phyloP scores from a whole-genome alignment of 2,113 vertebrate species.

The Zootoca vivipara region DNA sequence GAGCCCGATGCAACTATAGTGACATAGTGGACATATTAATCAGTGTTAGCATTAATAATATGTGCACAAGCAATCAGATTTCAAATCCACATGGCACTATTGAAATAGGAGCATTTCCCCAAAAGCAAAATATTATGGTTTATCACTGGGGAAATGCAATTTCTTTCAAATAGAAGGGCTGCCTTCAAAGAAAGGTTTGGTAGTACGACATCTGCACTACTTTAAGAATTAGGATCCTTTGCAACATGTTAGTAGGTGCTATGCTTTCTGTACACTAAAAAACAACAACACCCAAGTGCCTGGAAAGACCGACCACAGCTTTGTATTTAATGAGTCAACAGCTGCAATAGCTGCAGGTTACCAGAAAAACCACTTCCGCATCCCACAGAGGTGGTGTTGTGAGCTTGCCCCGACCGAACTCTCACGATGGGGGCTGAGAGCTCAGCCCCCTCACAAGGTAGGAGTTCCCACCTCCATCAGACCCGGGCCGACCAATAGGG shows the following conservation, averaged over 20 bases:
- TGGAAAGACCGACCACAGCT: background rate
- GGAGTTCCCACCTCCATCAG: too few species aligned
- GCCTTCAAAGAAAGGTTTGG: background rate
- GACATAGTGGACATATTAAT: background rate
- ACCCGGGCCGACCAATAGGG: too few species aligned
- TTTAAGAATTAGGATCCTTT: background rate
- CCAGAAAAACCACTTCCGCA: too few species aligned
- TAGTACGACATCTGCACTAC: background rate
- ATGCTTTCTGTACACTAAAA: background rate
- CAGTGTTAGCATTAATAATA: conserved; percentile 4
- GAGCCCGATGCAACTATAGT: background rate
- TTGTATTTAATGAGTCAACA: too few species aligned
- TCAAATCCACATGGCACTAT: background rate
- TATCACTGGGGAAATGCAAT: background rate
- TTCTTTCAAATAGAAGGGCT: background rate
- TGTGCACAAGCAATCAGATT: conserved; percentile 5
- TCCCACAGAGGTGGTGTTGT: too few species aligned
- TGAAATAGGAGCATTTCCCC: background rate
- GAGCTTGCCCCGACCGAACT: too few species aligned
- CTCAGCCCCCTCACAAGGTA: too few species aligned
- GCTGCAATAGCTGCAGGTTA: too few species aligned
- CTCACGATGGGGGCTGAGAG: too few species aligned
- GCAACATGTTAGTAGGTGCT: background rate
- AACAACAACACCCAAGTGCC: background rate
- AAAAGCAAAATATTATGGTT: background rate